A percentile compares a stretch with the other conserved stretches of the same genome.
phyloP scores from a whole-genome alignment of 2,113 vertebrate species.

The Cinclus cinclus region DNA sequence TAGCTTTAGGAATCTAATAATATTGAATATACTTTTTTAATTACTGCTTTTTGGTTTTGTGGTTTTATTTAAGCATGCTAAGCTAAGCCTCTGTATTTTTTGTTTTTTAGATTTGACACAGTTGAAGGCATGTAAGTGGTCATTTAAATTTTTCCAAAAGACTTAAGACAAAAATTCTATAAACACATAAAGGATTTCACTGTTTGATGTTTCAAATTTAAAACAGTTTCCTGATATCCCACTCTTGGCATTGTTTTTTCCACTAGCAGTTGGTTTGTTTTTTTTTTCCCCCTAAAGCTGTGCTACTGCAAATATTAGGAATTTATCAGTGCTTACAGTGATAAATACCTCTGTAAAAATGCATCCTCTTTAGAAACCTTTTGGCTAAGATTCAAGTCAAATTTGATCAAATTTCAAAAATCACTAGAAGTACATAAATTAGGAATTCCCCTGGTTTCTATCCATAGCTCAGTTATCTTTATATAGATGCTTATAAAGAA shows the following conservation, averaged over 20 bases:
- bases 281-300: background rate
- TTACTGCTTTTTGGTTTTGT: constrained; percentile 75
- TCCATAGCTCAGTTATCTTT: background rate
- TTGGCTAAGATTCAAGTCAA: background rate
- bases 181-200: constrained; percentile 34
- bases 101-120: constrained; percentile 90
- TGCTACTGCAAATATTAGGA: background rate
- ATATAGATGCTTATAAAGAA: background rate
- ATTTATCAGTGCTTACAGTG: constrained; percentile 9
- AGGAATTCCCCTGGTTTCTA: background rate
- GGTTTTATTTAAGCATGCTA: constrained; percentile 85
- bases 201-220: constrained; percentile 60
- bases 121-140: constrained; percentile 96
- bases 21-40: constrained; percentile 53
- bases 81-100: constrained; percentile 85
- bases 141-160: constrained; percentile 77
- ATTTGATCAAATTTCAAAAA: background rate
- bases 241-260: background rate
- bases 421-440: background rate
- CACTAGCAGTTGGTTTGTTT: background rate
- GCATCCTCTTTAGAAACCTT: background rate
- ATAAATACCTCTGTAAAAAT: background rate
- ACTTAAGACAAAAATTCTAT: constrained; percentile 47
- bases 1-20: constrained; percentile 48
- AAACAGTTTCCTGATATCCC: constrained; percentile 28